These are phyloP conservation scores for Macrosiphum euphorbiae DNA, from an alignment of 2,888 invertebrate genomes.

Conservation along the genomic window DNA sequence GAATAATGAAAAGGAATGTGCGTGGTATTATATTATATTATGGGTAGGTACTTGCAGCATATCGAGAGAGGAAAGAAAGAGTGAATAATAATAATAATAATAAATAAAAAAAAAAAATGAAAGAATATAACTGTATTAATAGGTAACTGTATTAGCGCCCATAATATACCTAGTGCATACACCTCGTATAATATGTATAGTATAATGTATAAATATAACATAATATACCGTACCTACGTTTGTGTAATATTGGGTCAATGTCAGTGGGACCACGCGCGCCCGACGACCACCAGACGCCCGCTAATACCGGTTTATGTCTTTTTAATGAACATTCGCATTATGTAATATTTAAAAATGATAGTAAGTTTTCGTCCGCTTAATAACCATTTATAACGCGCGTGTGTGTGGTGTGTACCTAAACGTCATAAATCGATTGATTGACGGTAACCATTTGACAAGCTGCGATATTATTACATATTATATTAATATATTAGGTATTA, in stretches of 20 bases:
- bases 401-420: background rate
- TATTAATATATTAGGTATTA: background rate
- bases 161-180: background rate
- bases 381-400: background rate
- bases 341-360: constrained; percentile 49
- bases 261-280: constrained; percentile 51
- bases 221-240: background rate
- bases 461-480: background rate
- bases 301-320: constrained; percentile 56
- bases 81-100: constrained; percentile 5
- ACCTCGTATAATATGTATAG: background rate
- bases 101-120: background rate
- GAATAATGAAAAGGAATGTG: constrained; percentile 34
- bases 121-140: constrained; percentile 46
- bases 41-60: too few species aligned
- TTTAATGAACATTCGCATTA: constrained; percentile 50
- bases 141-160: constrained; percentile 14
- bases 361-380: constrained; percentile 35
- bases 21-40: background rate
- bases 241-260: constrained; percentile 52
- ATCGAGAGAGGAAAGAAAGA: background rate
- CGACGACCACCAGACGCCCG: constrained; percentile 32
- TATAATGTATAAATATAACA: background rate
- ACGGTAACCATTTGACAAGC: constrained; percentile 32
- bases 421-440: constrained; percentile 38